Evolutionary conservation across 2,797 vertebrate species (phyloP).

Genomic region (Eupleurogrammus muticus): DNA sequence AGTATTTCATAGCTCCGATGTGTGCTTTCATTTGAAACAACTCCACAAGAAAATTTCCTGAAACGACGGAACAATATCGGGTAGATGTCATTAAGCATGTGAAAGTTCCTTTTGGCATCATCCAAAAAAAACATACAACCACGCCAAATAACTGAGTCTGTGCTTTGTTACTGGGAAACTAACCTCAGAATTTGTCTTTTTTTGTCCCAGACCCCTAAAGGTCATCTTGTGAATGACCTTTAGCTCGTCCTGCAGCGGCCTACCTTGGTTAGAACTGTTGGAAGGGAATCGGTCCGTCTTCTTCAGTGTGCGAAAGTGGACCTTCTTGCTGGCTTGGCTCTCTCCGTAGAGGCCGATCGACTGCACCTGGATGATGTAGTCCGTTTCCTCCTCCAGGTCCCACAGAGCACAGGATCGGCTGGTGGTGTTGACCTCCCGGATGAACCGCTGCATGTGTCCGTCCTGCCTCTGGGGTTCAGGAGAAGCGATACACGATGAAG

Average conservation of each 20-base stretch:
- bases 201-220: background rate
- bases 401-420: slow-evolving; percentile 95
- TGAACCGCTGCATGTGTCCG: slow-evolving; percentile 94
- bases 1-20: no score
- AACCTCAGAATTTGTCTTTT: no score
- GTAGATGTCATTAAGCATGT: no score
- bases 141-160: no score
- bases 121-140: no score
- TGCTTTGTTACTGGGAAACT: no score
- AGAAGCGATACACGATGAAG: background rate
- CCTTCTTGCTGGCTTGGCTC: slow-evolving; percentile 93
- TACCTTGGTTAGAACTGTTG: slow-evolving; percentile 97
- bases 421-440: slow-evolving; percentile 98
- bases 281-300: slow-evolving; percentile 93
- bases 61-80: no score
- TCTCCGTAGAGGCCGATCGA: slow-evolving; percentile 95
- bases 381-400: slow-evolving; percentile 95
- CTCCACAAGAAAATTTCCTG: no score
- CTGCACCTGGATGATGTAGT: slow-evolving; percentile 97
- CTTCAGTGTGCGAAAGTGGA: slow-evolving; percentile 95
- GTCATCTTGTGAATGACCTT: background rate
- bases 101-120: no score
- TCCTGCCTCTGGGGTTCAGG: slow-evolving; percentile 89
- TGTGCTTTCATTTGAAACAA: no score
- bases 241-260: background rate